phyloP scores from a whole-genome alignment of 2,797 vertebrate species.

The Danio tinwini region DNA sequence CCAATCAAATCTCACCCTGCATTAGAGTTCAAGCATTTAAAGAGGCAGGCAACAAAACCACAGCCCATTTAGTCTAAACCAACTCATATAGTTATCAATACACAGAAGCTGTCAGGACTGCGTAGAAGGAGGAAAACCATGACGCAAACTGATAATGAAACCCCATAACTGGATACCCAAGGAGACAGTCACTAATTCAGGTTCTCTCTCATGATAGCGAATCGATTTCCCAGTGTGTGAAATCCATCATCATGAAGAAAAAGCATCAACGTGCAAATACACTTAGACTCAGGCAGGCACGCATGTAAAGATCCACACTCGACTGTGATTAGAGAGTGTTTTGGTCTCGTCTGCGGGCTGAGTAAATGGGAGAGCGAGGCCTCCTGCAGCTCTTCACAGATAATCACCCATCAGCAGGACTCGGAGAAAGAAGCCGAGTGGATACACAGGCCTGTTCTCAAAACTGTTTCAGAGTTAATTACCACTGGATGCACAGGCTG shows the following conservation, averaged over 20 bases:
- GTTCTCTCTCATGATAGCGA: background rate
- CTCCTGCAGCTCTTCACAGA: conserved; percentile 68
- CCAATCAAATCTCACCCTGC: no score
- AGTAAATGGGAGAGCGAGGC: conserved; percentile 70
- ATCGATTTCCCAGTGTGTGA: background rate
- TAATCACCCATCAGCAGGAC: conserved; percentile 81
- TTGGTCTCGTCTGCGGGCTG: conserved; percentile 69
- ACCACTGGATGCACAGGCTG: conserved; percentile 77
- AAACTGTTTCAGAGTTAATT: conserved; percentile 77
- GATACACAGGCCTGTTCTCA: conserved; percentile 48
- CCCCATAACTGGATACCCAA: background rate
- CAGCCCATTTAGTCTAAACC: no score
- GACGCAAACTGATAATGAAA: background rate
- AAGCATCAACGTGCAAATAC: conserved; percentile 2
- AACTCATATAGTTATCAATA: no score
- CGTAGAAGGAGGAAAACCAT: background rate
- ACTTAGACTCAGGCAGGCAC: background rate
- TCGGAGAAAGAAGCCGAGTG: conserved; percentile 54
- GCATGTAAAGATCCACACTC: conserved; percentile 14
- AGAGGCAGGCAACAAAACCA: no score
- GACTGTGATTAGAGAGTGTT: conserved; percentile 68
- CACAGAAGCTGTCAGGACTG: background rate
- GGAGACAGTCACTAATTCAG: background rate
- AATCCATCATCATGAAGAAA: conserved; percentile 5
- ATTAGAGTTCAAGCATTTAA: no score